Conservation (phyloP, 2,113 vertebrate genomes). For the Mastomys natalensis region DNA sequence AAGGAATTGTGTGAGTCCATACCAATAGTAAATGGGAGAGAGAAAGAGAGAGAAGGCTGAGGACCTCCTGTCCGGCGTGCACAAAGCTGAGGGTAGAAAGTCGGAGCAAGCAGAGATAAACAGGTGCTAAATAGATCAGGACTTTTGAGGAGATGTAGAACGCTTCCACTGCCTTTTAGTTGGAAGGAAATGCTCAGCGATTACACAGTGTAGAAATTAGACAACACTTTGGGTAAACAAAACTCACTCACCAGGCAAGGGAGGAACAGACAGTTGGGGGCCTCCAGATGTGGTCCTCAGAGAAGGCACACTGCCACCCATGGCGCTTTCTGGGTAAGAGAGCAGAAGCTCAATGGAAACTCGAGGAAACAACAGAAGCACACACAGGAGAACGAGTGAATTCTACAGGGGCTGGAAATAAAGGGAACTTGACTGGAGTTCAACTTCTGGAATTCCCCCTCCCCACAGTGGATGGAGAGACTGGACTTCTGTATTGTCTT, state of each 20-base stretch:
- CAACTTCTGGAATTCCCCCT: neutral
- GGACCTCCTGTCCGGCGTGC: neutral
- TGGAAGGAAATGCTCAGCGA: neutral
- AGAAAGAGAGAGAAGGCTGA: neutral
- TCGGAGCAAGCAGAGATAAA: neutral
- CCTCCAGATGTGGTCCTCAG: neutral
- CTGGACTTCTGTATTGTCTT: neutral
- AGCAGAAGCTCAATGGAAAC: neutral
- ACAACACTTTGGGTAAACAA: neutral
- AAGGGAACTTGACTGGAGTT: neutral
- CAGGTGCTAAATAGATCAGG: neutral
- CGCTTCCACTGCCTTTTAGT: neutral
- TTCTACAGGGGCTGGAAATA: neutral
- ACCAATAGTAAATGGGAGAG: neutral
- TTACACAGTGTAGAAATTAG: neutral
- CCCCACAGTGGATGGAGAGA: neutral
- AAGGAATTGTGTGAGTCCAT: neutral
- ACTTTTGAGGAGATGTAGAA: neutral
- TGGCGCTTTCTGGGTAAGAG: slow-evolving; percentile 23
- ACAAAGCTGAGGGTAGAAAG: neutral
- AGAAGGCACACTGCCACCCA: slow-evolving; percentile 4
- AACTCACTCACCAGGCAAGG: neutral
- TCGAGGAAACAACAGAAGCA: neutral
- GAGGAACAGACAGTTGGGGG: neutral
- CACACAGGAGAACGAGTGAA: neutral